Conservation (phyloP, 2,113 vertebrate genomes). For the Microtus montanus region DNA sequence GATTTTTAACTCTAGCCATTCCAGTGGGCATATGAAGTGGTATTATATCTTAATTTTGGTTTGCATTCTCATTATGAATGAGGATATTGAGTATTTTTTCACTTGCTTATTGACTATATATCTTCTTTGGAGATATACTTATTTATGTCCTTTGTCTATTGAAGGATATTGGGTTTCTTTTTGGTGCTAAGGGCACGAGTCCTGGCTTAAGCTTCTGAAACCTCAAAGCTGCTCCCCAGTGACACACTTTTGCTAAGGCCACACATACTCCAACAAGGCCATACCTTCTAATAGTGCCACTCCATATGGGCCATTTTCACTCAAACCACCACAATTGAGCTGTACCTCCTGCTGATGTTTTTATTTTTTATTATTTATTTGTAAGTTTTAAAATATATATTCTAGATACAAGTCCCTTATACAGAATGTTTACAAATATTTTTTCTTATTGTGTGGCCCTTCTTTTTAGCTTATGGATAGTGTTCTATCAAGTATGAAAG, state of each 20-base stretch:
- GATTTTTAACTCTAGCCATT: background rate
- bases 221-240: no score
- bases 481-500: background rate
- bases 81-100: background rate
- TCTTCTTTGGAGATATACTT: background rate
- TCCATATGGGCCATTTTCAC: no score
- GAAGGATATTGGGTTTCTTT: background rate
- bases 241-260: no score
- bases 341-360: background rate
- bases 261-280: no score
- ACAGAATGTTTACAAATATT: background rate
- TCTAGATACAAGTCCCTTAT: background rate
- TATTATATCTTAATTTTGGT: background rate
- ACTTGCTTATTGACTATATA: background rate
- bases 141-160: slow-evolving; percentile 27
- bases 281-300: no score
- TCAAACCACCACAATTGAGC: no score
- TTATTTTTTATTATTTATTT: background rate
- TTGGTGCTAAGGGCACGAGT: background rate
- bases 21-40: background rate
- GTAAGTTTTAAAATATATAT: background rate
- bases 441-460: background rate
- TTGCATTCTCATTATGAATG: background rate
- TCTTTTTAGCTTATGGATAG: background rate
- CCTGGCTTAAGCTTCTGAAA: no score